Base-by-base conservation (phyloP, 2,888 invertebrate species). In the Troglohyphantes excavatus region DNA sequence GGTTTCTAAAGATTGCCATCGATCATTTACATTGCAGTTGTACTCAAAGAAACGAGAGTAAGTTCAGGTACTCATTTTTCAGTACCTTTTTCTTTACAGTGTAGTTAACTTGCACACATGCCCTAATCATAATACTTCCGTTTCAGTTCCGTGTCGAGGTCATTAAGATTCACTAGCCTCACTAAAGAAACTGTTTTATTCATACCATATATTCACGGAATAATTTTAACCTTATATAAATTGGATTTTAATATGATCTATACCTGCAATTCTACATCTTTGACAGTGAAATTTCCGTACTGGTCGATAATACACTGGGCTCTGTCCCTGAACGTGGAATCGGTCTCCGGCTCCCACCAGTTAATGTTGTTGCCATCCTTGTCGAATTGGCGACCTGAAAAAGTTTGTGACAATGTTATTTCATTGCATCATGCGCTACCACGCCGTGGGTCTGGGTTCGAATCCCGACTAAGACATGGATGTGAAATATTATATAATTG, bases 231-330 rank as follows among this genome's bases (percentile, higher is more conserved):
- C 7, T 13, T 53, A n/a, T 53, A 17, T 1, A 53, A 17, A 53
- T 13, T 2, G 17, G 0, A 17, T 39, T 39, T 1, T 53, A 53
- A 53, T 17, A n/a, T 3, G 19, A 11, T 29, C 23, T 21, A 94
- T 94, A 97, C 97, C 93, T 96, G 96, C 90, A 97, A 93, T 70
- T 95, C 95, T 0, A 97, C 96, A 93, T 96, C 96, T 43, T 95
- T 95, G 2, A 97, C 78, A 0, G 91, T 85, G 53, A 91, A 92
- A 39, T 92, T 91, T 43, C 90, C 90, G 27, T 92, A 92, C 63
- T 92, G 92, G 7, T 91, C 89, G n/a, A 92, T 90, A n/a, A 92
- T 91, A 76, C 92, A 92, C 79, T 92, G 90, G 2, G 92, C 91
- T 17, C 91, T 59, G 23, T 91, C 85, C 53, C 78, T 67, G 76